Evolutionary conservation across 2,113 vertebrate species (phyloP).

Genomic region (Fukomys damarensis): DNA sequence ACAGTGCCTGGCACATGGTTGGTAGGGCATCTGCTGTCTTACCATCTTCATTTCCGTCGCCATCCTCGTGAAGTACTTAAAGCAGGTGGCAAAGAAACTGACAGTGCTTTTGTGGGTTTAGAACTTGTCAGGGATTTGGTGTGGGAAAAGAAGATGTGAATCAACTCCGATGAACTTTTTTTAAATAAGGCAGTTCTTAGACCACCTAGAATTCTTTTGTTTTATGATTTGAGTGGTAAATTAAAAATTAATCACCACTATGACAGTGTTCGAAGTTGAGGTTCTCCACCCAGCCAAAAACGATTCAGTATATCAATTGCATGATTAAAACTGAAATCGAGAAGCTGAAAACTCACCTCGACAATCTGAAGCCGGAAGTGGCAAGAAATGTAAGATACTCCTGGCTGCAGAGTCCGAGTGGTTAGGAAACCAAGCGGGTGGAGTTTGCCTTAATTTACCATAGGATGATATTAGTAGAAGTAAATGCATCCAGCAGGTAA

Average conservation of each 20-base stretch:
- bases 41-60: fast-evolving
- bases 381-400: background rate
- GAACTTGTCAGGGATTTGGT: background rate
- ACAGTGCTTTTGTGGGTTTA: background rate
- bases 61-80: background rate
- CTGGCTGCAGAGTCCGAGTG: background rate
- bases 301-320: background rate
- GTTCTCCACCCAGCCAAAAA: background rate
- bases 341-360: background rate
- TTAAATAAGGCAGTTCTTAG: background rate
- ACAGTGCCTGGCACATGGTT: background rate
- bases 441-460: background rate
- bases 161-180: background rate
- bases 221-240: background rate
- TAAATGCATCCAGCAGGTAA: background rate
- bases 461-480: background rate
- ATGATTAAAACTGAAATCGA: background rate
- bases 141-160: background rate
- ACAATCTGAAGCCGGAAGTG: background rate
- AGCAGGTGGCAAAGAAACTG: background rate
- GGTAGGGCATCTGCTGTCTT: background rate
- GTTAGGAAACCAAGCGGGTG: background rate
- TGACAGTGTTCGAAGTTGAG: background rate
- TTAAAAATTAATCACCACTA: background rate
- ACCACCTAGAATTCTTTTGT: conserved; percentile 5